Evolutionary conservation across 35 echinoderm and acorn worm species (phyloP).

Genomic region (Ophiothrix spiculata): DNA sequence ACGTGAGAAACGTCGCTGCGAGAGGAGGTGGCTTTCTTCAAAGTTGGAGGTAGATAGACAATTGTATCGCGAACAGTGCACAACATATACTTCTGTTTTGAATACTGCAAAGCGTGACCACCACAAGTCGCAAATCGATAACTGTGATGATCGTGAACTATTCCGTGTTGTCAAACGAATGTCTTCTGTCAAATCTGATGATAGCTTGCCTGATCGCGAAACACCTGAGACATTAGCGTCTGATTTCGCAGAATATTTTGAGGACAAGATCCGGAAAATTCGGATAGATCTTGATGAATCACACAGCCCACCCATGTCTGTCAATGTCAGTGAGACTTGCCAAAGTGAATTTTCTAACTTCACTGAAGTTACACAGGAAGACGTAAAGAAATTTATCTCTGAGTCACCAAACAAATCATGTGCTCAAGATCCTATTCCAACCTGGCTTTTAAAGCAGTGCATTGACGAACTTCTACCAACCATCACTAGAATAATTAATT

Average conservation of each 20-base stretch:
- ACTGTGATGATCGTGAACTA: too few species aligned
- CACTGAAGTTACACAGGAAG: background rate
- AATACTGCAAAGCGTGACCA: too few species aligned
- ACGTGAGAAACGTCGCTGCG: background rate
- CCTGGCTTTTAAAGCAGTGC: slow-evolving; percentile 15
- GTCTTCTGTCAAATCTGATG: too few species aligned
- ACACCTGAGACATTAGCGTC: background rate
- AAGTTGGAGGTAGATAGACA: slow-evolving; percentile 20
- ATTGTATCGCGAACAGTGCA: slow-evolving; percentile 19
- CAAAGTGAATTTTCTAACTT: background rate
- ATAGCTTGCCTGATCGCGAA: background rate
- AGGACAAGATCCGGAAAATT: background rate
- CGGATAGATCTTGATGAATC: background rate
- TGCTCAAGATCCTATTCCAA: background rate
- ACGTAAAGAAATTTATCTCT: background rate
- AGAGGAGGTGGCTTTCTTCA: slow-evolving; percentile 8
- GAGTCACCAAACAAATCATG: background rate
- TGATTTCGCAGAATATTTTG: background rate
- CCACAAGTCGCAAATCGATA: too few species aligned
- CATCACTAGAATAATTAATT: too few species aligned
- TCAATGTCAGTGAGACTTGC: background rate
- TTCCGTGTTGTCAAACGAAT: too few species aligned
- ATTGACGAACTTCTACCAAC: too few species aligned
- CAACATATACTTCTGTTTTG: slow-evolving; percentile 1
- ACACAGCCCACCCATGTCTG: background rate